Evolutionary conservation across 2,888 invertebrate genomes (phyloP), one percentile per base, ranked within the genome.

Genomic region (Andricus quercusramuli): DNA sequence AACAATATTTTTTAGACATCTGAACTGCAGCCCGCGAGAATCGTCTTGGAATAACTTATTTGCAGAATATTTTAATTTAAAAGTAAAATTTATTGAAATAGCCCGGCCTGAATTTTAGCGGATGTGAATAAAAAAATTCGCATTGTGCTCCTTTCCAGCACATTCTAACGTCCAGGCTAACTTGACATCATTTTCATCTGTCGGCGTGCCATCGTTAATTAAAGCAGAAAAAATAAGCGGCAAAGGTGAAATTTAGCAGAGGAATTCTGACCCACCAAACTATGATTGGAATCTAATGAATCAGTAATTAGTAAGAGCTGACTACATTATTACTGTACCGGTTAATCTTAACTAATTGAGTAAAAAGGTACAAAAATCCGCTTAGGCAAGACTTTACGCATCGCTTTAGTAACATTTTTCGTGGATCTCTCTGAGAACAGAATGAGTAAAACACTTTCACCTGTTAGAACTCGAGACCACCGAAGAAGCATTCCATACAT

Each of bases 71-170:
- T 74, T 74, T 29, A 56, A 74, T 74, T 74, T 74, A n/a, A 74
- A 74, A 74, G 56, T 74, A 37, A 74, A 74, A 74, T 74, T 74
- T 56, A 74, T 74, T 74, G 56, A 56, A 74, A 74, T 74, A 59
- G 13, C 32, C n/a, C 15, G 74, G 56, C 74, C 74, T 74, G 37
- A 74, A 74, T 74, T 74, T 74, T 74, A 56, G 74, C 74, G 74
- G 74, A 74, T 74, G 56, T 56, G 56, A 74, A 56, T 74, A 59
- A 59, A 32, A 74, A 70, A 74, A 74, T 56, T 74, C 74, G 74
- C 56, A 74, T 74, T 74, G 74, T 56, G 74, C 74, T 74, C 56
- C 56, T 74, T 74, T 74, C 74, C 41, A 51, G n/a, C 32, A 32
- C 32, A 56, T 74, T 74, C 56, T 74, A 74, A 74, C 32, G 56